Base-by-base conservation (phyloP, 2,113 vertebrate genomes). In the Gavialis gangeticus region DNA sequence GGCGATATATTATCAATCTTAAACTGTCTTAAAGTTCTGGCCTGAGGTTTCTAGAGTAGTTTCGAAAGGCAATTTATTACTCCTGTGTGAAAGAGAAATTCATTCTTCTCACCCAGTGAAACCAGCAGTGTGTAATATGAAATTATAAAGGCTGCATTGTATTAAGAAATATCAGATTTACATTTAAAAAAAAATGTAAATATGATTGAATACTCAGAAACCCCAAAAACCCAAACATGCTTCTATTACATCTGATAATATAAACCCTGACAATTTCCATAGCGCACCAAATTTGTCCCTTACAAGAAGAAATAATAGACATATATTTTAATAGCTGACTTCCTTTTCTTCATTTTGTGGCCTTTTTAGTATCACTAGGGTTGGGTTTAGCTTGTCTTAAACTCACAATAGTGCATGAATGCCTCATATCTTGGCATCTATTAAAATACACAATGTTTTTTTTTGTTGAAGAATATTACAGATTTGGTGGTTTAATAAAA, bases 51-150 rank as follows among this genome's bases (percentile, higher is more conserved):
- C 64, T 64, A 79, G 69, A 54, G 62, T 86, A 95, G 93, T 94
- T 94, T 89, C 77, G 84, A 57, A 96, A 95, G 13, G 75, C n/a
- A 94, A 94, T 93, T 95, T 73, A 95, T 94, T 92, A 93, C 75
- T 87, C 63, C 4, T 24, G 87, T 85, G n/a, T 64, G 24, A 30
- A 91, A 94, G 81, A 93, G 22, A 89, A 90, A 88, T 94, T 76
- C 87, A 77, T 89, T 94, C 78, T 91, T 92, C 84, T 94, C 76
- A 85, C 86, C 94, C 69, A 95, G 77, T 91, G 62, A 90, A 92
- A 82, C 87, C 90, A 92, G 84, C 63, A 81, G 81, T 90, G 95
- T 94, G 94, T 89, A 95, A 88, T 85, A 94, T 96, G 59, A 73
- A 91, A 90, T 13, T 27, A 24, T 60, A 34, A 87, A 85, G 73